Conservation (phyloP, 2,888 invertebrate species). For the Philaethria dido region DNA sequence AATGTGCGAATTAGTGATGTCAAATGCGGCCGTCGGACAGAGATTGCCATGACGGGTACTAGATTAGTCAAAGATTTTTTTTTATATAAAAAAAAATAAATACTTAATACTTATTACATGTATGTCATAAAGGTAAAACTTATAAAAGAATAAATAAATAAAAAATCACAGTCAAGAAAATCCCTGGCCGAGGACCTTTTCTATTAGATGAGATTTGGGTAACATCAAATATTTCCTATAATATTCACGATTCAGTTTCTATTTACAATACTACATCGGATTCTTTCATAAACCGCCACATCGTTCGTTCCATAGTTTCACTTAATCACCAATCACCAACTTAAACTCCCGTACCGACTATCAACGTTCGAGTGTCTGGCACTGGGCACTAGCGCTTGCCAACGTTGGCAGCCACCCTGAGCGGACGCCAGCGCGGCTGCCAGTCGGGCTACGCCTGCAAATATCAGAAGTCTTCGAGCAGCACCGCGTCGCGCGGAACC, state of each 20-base stretch:
- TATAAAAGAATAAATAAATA: slow-evolving; percentile 27
- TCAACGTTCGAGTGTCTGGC: too few relatives aligned
- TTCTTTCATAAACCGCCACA: slow-evolving; percentile 16
- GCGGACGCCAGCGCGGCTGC: slow-evolving; percentile 75
- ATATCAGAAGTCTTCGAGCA: slow-evolving; percentile 81
- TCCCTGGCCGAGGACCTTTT: slow-evolving; percentile 44
- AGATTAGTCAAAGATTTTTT: slow-evolving; percentile 33
- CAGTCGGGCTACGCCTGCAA: slow-evolving; percentile 74
- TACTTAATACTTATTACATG: slow-evolving; percentile 20
- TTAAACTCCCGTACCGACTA: neutral
- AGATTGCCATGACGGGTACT: slow-evolving; percentile 41
- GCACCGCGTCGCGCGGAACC: slow-evolving; percentile 88
- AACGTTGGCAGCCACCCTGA: slow-evolving; percentile 54
- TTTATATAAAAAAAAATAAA: slow-evolving; percentile 27
- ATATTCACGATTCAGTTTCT: slow-evolving; percentile 15
- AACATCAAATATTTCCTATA: slow-evolving; percentile 48
- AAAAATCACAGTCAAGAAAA: slow-evolving; percentile 41
- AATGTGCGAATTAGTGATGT: slow-evolving; percentile 64
- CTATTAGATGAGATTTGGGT: slow-evolving; percentile 47
- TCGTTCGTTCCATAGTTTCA: slow-evolving; percentile 17
- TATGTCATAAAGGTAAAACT: slow-evolving; percentile 28
- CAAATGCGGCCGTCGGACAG: slow-evolving; percentile 41
- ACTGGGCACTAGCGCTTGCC: slow-evolving; percentile 32
- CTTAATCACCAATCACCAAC: slow-evolving; percentile 21
- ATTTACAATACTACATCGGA: slow-evolving; percentile 23